Conservation (phyloP, 2,113 vertebrate genomes). For the Peucedramus taeniatus region DNA sequence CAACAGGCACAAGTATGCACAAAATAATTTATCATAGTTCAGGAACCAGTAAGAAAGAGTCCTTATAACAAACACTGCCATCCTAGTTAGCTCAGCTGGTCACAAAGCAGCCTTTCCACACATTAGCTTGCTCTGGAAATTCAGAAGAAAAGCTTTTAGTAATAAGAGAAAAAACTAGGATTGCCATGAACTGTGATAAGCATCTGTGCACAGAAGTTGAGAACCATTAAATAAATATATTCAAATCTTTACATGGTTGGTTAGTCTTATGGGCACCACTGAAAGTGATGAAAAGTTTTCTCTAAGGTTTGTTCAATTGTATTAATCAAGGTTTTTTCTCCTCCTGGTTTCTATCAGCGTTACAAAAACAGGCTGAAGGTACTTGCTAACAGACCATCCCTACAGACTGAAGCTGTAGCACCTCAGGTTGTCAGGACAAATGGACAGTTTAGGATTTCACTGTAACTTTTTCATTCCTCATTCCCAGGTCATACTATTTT, state of each 20-base stretch:
- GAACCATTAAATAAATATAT: neutral
- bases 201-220: neutral
- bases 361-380: neutral
- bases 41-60: neutral
- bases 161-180: neutral
- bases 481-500: neutral
- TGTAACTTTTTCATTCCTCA: neutral
- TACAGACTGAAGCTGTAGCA: neutral
- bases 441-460: rapidly evolving
- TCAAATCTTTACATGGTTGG: neutral
- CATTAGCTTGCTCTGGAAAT: neutral
- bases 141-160: neutral
- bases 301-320: neutral
- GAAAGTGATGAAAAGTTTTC: neutral
- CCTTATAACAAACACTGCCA: neutral
- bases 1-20: neutral
- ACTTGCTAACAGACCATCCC: neutral
- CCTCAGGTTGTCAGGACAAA: neutral
- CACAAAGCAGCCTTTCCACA: neutral
- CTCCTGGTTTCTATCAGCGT: neutral
- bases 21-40: neutral
- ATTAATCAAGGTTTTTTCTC: neutral
- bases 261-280: neutral
- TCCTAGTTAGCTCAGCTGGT: neutral
- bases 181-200: neutral